phyloP scores from a whole-genome alignment of 2,888 invertebrate species.

The Rhimphoctona megacephalus region DNA sequence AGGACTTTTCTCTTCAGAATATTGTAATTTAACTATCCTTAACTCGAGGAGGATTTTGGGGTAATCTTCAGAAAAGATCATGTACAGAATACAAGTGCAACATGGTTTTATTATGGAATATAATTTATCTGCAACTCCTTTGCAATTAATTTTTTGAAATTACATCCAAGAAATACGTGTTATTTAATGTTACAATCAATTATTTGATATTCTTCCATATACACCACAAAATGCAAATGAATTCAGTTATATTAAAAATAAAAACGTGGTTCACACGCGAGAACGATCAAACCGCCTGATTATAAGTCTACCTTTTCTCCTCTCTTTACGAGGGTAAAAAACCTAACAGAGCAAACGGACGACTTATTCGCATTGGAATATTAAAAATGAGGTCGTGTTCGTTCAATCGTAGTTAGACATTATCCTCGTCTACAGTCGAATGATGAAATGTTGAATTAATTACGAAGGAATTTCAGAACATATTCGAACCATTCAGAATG shows the following conservation, averaged over 20 bases:
- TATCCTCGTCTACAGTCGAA: conserved; percentile 32
- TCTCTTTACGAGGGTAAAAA: conserved; percentile 15
- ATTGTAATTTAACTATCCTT: not conserved
- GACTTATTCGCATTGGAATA: conserved; percentile 43
- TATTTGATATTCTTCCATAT: conserved; percentile 8
- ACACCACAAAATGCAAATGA: conserved; percentile 17
- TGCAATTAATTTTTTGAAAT: not conserved
- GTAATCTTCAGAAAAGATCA: not conserved
- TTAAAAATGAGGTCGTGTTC: conserved; percentile 61
- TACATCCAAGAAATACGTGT: not conserved
- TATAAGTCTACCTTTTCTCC: conserved; percentile 8
- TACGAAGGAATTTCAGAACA: not conserved
- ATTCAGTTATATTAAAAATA: not conserved
- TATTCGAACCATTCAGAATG: not conserved
- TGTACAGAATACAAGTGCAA: not conserved
- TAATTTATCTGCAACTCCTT: not conserved
- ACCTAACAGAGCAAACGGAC: conserved; percentile 23
- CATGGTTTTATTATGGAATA: not conserved
- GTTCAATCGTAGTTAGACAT: conserved; percentile 39
- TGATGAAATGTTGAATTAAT: conserved; percentile 22
- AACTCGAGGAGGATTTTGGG: not conserved
- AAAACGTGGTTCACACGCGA: conserved; percentile 42
- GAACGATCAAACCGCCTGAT: conserved; percentile 47
- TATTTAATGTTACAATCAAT: not conserved
- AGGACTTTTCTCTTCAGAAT: not conserved